Conservation (phyloP, 2,888 invertebrate species). For the Kuschelorhynchus macadamiae region DNA sequence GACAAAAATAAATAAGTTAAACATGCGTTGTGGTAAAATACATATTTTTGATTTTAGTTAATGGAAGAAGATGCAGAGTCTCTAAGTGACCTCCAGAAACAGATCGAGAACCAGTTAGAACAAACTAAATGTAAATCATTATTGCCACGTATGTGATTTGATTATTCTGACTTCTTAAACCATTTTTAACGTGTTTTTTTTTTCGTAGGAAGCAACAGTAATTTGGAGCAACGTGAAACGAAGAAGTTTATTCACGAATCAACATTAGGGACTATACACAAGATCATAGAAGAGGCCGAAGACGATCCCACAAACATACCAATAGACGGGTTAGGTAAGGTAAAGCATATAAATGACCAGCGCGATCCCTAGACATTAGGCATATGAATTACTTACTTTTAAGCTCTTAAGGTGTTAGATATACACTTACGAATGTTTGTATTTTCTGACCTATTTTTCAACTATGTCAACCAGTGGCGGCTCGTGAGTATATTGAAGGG, state of each 20-base stretch:
- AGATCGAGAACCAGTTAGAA: constrained; percentile 88
- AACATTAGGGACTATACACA: constrained; percentile 67
- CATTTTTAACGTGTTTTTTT: background rate
- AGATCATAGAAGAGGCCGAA: constrained; percentile 63
- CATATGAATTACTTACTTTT: no score
- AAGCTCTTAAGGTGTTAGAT: no score
- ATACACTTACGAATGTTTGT: no score
- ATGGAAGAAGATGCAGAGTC: constrained; percentile 76
- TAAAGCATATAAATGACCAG: constrained; percentile 28
- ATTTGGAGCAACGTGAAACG: constrained; percentile 63
- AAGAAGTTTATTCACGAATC: constrained; percentile 69
- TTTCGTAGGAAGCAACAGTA: constrained; percentile 16
- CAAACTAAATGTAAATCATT: constrained; percentile 62
- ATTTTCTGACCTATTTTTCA: no score
- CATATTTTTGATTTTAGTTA: constrained; percentile 28
- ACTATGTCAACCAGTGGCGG: no score
- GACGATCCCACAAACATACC: constrained; percentile 56
- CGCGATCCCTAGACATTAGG: no score
- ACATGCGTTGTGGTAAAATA: no score
- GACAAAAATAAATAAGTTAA: no score
- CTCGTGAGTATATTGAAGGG: no score
- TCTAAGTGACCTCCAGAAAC: constrained; percentile 84
- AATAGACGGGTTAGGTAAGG: constrained; percentile 65
- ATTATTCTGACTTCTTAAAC: constrained; percentile 7
- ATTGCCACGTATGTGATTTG: constrained; percentile 38